Conservation (phyloP, 2,888 invertebrate species). For the Lasioglossum zephyrum region DNA sequence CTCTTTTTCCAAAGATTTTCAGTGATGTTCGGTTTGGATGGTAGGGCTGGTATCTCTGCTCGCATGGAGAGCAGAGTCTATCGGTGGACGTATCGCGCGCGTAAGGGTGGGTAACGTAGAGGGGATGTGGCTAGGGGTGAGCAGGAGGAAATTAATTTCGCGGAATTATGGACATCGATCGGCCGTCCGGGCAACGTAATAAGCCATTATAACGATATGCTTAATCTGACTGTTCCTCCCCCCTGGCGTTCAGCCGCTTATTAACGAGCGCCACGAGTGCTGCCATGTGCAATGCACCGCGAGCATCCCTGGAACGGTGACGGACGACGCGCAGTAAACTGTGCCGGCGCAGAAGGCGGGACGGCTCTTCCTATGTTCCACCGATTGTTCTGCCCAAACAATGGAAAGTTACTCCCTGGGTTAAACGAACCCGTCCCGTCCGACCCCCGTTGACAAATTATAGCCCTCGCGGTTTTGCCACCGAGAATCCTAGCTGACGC, state of each 20-base stretch:
- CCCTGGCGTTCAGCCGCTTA: slow-evolving; percentile 49
- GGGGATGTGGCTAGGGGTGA: not conserved
- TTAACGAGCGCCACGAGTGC: slow-evolving; percentile 62
- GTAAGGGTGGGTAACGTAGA: not conserved
- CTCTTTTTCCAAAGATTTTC: not conserved
- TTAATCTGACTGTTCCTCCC: slow-evolving; percentile 58
- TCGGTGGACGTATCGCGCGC: not conserved
- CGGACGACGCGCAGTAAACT: slow-evolving; percentile 30
- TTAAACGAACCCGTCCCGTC: slow-evolving; percentile 71
- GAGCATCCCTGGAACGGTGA: slow-evolving; percentile 21
- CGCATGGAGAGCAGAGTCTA: not conserved
- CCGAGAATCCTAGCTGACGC: slow-evolving; percentile 47
- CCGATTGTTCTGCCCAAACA: slow-evolving; percentile 69
- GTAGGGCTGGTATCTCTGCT: not conserved
- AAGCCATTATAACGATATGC: slow-evolving; percentile 71
- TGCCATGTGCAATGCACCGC: slow-evolving; percentile 48
- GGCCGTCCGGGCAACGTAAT: slow-evolving; percentile 63
- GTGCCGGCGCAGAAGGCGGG: slow-evolving; percentile 14
- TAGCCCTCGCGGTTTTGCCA: slow-evolving; percentile 61
- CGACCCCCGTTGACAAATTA: slow-evolving; percentile 67
- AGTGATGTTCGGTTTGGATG: not conserved
- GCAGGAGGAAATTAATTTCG: slow-evolving; percentile 63
- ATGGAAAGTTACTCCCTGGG: slow-evolving; percentile 69
- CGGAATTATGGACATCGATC: slow-evolving; percentile 58
- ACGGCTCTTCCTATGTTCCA: slow-evolving; percentile 7